Base-by-base conservation (phyloP, 2,113 vertebrate species). In the Alouatta palliata region DNA sequence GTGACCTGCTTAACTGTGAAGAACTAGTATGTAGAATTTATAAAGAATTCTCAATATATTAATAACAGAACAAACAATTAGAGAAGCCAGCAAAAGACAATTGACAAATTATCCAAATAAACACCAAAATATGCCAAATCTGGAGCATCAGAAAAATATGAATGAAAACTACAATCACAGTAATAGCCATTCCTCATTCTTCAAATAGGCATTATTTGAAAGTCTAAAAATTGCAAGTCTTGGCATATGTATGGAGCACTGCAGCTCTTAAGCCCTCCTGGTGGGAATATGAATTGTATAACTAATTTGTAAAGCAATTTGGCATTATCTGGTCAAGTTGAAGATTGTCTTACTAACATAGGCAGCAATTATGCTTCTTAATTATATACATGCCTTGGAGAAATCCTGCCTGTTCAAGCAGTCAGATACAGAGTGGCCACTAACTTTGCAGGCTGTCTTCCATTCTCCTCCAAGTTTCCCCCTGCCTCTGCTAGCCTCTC, bases 301-400 rank as follows among this genome's bases (percentile, higher is more conserved):
- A 83, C 49, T 80, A 75, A 68, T 68, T 93, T 86, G 32, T 76
- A 87, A 58, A 49, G 80, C 52, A 92, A 64, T 76, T 75, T 94
- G 85, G 23, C 43, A 61, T 37, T 52, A 61, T 40, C 54, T 35
- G 35, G 66, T 84, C 54, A 64, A 43, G 49, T 47, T 64, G 32
- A 90, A 94, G n/a, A 82, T 37, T 17, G 14, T 81, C 64, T 84
- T 85, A 27, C 27, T 80, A 58, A 58, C 30, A 76, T 0, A 54
- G 61, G 32, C 43, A 43, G 25, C 16, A 32, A 40, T 90, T 79
- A 52, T 16, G 2, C 6, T 79, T 35, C 56, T 45, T 45, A 76
- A 25, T 45, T 7, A 25, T 43, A 11, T n/a, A 30, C 0, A 1
- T 8, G 35, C 11, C 82, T 37, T 27, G 32, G 68, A 56, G 40